These are phyloP conservation scores for Trisateles emortualis DNA, from an alignment of 2,888 invertebrate species.

Conservation along the genomic window DNA sequence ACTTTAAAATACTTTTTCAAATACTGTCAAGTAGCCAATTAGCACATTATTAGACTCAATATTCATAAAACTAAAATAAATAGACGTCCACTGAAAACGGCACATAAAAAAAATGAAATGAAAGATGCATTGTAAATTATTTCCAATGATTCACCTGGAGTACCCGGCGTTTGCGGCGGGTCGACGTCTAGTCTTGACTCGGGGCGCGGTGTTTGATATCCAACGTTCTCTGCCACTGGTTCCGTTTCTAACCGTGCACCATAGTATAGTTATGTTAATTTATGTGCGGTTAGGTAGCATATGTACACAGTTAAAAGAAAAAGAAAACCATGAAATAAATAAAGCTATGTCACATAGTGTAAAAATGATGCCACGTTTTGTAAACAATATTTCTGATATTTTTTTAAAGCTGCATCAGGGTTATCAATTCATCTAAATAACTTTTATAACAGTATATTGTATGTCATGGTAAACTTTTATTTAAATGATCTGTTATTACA, in stretches of 20 bases:
- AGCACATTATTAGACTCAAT: too few species aligned
- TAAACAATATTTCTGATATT: background rate
- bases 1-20: too few species aligned
- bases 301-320: slow-evolving; percentile 30
- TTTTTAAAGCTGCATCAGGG: too few species aligned
- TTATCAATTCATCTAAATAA: too few species aligned
- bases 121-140: background rate
- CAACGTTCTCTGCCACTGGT: slow-evolving; percentile 54
- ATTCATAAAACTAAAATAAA: background rate
- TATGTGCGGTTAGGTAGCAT: slow-evolving; percentile 47
- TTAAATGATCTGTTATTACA: too few species aligned
- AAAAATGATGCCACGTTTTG: too few species aligned
- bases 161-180: slow-evolving; percentile 79
- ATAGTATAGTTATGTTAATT: slow-evolving; percentile 45
- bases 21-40: too few species aligned
- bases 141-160: slow-evolving; percentile 16
- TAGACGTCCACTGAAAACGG: background rate
- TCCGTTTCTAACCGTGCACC: slow-evolving; percentile 67
- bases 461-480: too few species aligned
- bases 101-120: background rate
- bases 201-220: slow-evolving; percentile 61
- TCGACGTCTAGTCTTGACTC: slow-evolving; percentile 60
- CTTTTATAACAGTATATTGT: too few species aligned
- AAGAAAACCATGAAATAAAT: slow-evolving; percentile 23
- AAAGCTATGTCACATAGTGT: background rate